A percentile compares a stretch with the other conserved stretches of the same genome.
These are phyloP conservation scores for Pararge aegeria DNA, from an alignment of 1,140 invertebrate genomes.

Conservation along the genomic window DNA sequence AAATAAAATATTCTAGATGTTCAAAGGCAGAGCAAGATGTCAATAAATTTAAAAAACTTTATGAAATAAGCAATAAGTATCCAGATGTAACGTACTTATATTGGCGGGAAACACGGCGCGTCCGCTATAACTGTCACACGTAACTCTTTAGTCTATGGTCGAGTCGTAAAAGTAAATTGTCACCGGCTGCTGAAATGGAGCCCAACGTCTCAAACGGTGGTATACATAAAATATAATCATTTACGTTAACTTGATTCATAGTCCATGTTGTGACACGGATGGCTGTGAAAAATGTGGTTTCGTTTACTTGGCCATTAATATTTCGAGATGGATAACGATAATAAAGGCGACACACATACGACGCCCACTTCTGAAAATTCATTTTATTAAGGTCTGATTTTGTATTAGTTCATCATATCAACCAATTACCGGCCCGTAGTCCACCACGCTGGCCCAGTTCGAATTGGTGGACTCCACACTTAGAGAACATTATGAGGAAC, in stretches of 20 bases:
- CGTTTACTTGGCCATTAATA: constrained; percentile 36
- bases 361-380: too few species aligned
- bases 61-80: constrained; percentile 3
- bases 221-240: constrained; percentile 57
- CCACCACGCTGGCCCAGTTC: too few species aligned
- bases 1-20: constrained; percentile 24
- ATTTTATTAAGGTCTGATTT: too few species aligned
- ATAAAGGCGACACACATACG: too few species aligned
- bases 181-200: constrained; percentile 66
- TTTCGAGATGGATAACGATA: neutral
- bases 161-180: constrained; percentile 76
- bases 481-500: too few species aligned
- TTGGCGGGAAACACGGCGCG: constrained; percentile 39
- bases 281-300: constrained; percentile 44
- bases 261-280: constrained; percentile 48
- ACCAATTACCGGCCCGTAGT: too few species aligned
- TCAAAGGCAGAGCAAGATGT: neutral
- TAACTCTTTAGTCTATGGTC: constrained; percentile 74
- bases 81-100: constrained; percentile 27
- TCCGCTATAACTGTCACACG: constrained; percentile 72
- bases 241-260: constrained; percentile 50
- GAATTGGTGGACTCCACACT: too few species aligned
- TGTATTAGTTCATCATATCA: too few species aligned
- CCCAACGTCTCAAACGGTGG: constrained; percentile 35
- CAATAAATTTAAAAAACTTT: neutral